Conservation (phyloP, 2,797 vertebrate species). For the Orestias chungarensis region DNA sequence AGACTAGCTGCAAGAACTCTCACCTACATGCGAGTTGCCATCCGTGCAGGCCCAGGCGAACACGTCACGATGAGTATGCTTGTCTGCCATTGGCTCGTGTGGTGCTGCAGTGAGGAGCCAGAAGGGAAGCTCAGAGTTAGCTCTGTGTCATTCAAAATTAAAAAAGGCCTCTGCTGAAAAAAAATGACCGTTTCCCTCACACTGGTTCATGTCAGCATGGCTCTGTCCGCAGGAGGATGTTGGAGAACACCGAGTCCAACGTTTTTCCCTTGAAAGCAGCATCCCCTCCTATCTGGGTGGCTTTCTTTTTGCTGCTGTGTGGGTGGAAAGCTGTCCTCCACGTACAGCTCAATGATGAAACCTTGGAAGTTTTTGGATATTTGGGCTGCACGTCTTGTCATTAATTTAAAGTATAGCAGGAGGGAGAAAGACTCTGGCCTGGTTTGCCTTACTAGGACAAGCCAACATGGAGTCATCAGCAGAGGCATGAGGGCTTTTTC, state of each 20-base stretch:
- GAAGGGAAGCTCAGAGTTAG: not conserved
- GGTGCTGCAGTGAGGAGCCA: slow-evolving; percentile 53
- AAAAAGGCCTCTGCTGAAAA: slow-evolving; percentile 2
- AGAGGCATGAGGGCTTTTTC: slow-evolving; percentile 71
- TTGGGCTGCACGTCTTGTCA: slow-evolving; percentile 5
- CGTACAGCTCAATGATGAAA: slow-evolving; percentile 51
- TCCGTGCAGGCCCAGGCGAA: slow-evolving; percentile 6
- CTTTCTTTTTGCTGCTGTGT: slow-evolving; percentile 34
- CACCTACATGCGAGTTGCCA: not conserved
- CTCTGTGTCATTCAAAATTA: slow-evolving; percentile 31
- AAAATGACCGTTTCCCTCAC: not conserved
- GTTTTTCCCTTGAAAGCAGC: slow-evolving; percentile 11
- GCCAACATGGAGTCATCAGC: slow-evolving; percentile 61
- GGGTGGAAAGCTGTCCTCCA: slow-evolving; percentile 40
- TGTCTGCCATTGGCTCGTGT: slow-evolving; percentile 41
- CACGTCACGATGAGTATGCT: too few species aligned
- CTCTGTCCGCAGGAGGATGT: slow-evolving; percentile 17
- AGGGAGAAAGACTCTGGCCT: slow-evolving; percentile 40
- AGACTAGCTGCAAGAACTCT: not conserved
- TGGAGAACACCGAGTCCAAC: slow-evolving; percentile 3
- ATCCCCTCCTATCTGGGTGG: not conserved
- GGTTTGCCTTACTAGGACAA: slow-evolving; percentile 73
- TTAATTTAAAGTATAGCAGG: not conserved
- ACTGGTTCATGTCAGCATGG: slow-evolving; percentile 16
- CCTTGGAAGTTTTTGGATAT: slow-evolving; percentile 40